Evolutionary conservation across 1,140 invertebrate genomes (phyloP), one percentile per base, ranked within the genome.

Genomic region (Mamestra configurata): DNA sequence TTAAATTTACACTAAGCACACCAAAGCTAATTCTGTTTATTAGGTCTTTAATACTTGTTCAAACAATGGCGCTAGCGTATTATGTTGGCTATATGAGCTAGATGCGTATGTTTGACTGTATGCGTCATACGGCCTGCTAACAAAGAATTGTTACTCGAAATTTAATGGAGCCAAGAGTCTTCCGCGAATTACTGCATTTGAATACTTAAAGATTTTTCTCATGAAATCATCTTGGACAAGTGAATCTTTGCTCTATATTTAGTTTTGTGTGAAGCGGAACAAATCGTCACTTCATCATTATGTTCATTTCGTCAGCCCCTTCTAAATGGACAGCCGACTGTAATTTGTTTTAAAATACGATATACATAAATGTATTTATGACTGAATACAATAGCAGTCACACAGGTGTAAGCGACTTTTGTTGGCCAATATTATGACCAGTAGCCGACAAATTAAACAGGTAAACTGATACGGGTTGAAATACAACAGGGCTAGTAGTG

Each of bases 401-500:
- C n/a, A 43, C 53, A 57, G 68, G 68, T 51, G 46, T 35, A 71
- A 31, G 68, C 46, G 53, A 53, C 24, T 71, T 71, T 72, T 40
- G 49, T 73, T 73, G 13, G 46, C 68, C 68, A 71, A 77, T 57
- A 59, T 73, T 78, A 78, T 82, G 73, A 57, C 49, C 73, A 43
- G 61, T 78, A 77, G 79, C 72, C 27, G 72, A 49, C 57, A 77
- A 77, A 77, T 77, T 81, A 68, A 82, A 72, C 72, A 80, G 64
- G 82, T 85, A 88, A 89, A 71, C 72, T 81, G 88, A 89, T 83
- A 87, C 61, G 77, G 53, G 59, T 79, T 79, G 73, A 80, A 82
- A 82, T 79, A 79, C 79, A 82, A 77, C 77, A 70, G 68, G 75
- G 77, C 84, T 82, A 81, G 80, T 90, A 88, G 89, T 83, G 86